Evolutionary conservation across 2,113 vertebrate genomes (phyloP).

Genomic region (Scopus umbretta): DNA sequence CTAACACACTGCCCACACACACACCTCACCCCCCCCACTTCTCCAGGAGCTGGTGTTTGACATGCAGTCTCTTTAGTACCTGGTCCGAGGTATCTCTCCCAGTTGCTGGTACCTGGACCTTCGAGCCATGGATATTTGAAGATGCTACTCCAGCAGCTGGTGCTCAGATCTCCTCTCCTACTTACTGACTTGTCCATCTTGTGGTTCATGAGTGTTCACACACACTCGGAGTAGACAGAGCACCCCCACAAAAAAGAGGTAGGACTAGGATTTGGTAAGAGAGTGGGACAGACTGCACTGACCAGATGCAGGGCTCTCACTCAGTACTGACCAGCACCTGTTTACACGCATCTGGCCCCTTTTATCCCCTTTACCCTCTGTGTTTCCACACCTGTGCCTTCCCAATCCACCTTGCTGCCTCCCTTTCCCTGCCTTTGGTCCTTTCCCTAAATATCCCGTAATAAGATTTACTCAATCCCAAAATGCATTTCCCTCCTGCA

Average conservation of each 20-base stretch:
- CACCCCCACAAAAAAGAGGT: not conserved
- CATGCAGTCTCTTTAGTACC: not conserved
- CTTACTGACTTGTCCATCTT: not conserved
- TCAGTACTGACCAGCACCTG: not conserved
- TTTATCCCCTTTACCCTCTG: not conserved
- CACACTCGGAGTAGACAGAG: accelerated
- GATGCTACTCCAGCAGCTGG: accelerated
- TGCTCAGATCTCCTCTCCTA: not conserved
- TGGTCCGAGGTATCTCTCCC: not conserved
- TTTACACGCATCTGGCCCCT: not conserved
- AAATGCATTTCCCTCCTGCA: not conserved
- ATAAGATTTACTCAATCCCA: not conserved
- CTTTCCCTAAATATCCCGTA: not conserved
- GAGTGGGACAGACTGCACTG: not conserved
- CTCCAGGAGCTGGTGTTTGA: not conserved
- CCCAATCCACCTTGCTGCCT: not conserved
- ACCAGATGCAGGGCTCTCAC: not conserved
- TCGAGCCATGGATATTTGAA: not conserved
- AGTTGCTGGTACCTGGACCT: not conserved
- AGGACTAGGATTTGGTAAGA: not conserved
- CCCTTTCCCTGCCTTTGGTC: not conserved
- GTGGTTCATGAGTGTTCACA: not conserved
- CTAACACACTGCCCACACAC: too few species aligned
- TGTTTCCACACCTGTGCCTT: not conserved
- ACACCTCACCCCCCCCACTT: too few species aligned